Evolutionary conservation across 2,797 vertebrate genomes (phyloP).

Genomic region (Ispidina picta): DNA sequence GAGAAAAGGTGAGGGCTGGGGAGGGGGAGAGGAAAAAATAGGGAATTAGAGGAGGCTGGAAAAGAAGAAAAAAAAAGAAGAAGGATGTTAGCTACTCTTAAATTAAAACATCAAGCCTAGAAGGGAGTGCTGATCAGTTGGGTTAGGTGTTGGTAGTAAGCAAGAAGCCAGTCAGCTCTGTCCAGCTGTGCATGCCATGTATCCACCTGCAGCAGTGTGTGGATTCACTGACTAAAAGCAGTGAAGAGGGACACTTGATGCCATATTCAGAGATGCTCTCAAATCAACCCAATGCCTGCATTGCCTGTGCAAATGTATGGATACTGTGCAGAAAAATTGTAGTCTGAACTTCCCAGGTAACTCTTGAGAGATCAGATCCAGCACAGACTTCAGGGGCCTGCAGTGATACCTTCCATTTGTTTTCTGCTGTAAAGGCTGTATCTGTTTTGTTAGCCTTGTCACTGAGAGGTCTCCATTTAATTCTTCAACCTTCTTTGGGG

Average conservation of each 20-base stretch:
- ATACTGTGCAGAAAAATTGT: not conserved
- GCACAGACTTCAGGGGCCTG: not conserved
- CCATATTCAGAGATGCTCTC: not conserved
- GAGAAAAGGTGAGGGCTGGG: not conserved
- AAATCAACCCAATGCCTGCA: not conserved
- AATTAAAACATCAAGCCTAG: not conserved
- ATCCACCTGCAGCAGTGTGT: not conserved
- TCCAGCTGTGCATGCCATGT: not conserved
- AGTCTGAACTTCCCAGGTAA: not conserved
- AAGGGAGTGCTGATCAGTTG: not conserved
- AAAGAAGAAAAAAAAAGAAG: not conserved
- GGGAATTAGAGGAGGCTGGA: not conserved
- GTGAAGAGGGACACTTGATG: not conserved
- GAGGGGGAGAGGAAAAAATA: not conserved
- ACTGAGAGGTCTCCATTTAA: not conserved
- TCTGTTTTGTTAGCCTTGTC: not conserved
- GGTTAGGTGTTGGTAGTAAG: not conserved
- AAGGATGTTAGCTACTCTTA: not conserved
- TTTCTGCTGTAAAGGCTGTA: conserved; percentile 22
- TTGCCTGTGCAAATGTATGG: not conserved
- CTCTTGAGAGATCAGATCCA: not conserved
- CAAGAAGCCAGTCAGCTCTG: not conserved
- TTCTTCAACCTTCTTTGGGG: not conserved
- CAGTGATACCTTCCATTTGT: not conserved
- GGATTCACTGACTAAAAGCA: not conserved